Conservation (phyloP, 2,888 invertebrate genomes). For the Xestia c-nigrum region DNA sequence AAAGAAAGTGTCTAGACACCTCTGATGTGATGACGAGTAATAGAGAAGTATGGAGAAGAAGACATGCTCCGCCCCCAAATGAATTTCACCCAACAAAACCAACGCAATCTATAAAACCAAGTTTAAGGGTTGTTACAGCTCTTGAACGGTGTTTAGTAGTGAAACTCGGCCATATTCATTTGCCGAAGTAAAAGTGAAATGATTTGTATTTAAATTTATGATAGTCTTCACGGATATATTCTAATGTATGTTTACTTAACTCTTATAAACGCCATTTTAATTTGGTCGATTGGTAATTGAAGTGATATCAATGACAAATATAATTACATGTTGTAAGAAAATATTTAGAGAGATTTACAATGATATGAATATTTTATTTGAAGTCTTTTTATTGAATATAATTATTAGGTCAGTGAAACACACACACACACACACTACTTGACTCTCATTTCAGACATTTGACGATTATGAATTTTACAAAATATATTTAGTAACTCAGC, state of each 20-base stretch:
- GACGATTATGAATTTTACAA: not conserved
- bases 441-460: no score
- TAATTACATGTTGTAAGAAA: not conserved
- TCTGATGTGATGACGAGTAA: no score
- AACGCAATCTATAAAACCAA: not conserved
- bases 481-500: not conserved
- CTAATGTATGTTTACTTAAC: not conserved
- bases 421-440: not conserved
- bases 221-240: not conserved
- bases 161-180: not conserved
- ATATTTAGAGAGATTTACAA: not conserved
- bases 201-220: not conserved
- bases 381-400: not conserved
- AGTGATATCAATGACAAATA: not conserved
- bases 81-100: not conserved
- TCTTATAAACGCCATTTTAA: not conserved
- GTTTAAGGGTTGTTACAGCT: not conserved
- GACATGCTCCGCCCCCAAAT: no score
- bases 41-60: no score
- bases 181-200: not conserved
- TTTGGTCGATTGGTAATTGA: not conserved
- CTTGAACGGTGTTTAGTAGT: not conserved
- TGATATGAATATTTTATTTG: slow-evolving; percentile 3
- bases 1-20: no score
- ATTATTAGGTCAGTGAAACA: not conserved